Evolutionary conservation across 2,797 vertebrate genomes (phyloP).

Genomic region (Ctenopoma kingsleyae): DNA sequence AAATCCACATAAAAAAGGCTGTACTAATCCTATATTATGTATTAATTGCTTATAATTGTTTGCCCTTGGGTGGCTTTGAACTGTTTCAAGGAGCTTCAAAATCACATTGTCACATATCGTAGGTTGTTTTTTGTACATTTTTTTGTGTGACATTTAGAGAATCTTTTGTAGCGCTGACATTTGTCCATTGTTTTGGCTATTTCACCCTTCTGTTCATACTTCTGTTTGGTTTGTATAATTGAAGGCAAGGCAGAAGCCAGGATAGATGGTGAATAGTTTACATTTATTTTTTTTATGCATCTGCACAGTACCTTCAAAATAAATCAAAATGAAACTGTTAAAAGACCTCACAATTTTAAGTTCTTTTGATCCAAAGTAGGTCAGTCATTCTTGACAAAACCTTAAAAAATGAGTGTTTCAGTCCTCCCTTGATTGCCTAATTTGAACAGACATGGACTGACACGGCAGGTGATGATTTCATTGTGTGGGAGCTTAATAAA

Average conservation of each 20-base stretch:
- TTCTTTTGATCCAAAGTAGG: conserved; percentile 43
- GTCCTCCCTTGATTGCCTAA: conserved; percentile 32
- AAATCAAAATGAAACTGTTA: conserved; percentile 9
- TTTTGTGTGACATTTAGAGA: not conserved
- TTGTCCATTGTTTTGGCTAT: not conserved
- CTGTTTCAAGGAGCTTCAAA: conserved; percentile 14
- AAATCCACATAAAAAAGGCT: conserved; percentile 52
- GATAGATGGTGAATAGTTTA: not conserved
- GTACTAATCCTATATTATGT: conserved; percentile 59
- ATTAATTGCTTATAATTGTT: conserved; percentile 67
- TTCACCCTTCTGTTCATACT: not conserved
- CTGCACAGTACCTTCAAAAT: conserved; percentile 6
- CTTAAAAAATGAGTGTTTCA: conserved; percentile 32
- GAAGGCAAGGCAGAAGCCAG: not conserved
- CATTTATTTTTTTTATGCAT: not conserved
- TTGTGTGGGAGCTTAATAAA: conserved; percentile 29
- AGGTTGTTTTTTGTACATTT: not conserved
- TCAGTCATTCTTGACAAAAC: conserved; percentile 27
- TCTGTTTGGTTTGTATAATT: conserved; percentile 9
- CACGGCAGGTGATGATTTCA: conserved; percentile 33
- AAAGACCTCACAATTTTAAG: conserved; percentile 10
- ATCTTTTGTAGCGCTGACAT: conserved; percentile 4
- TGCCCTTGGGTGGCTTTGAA: conserved; percentile 33
- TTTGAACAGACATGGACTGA: conserved; percentile 41
- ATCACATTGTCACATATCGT: conserved; percentile 18